Conservation (phyloP, 2,888 invertebrate genomes). For the Temnothorax rugatulus region DNA sequence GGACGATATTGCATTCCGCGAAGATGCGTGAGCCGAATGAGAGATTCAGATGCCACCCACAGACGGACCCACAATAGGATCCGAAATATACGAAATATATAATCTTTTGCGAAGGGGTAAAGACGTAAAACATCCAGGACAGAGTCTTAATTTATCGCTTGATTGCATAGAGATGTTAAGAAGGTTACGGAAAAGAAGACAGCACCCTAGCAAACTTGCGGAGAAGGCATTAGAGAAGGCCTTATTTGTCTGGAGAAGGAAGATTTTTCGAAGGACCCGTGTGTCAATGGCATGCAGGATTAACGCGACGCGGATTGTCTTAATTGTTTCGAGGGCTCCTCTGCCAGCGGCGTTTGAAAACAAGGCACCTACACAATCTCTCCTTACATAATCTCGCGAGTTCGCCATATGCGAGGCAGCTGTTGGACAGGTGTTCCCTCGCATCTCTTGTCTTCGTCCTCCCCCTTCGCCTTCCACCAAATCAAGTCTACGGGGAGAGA, state of each 20-base stretch:
- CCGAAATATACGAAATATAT: not conserved
- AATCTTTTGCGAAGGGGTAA: not conserved
- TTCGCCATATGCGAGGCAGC: slow-evolving; percentile 73
- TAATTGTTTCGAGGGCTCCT: slow-evolving; percentile 22
- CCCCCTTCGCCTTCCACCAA: slow-evolving; percentile 26
- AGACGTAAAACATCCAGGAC: not conserved
- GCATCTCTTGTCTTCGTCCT: slow-evolving; percentile 63
- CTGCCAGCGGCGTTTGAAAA: not conserved
- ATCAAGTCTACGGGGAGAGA: slow-evolving; percentile 25
- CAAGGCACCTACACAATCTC: slow-evolving; percentile 40
- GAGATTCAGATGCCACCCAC: slow-evolving; percentile 54
- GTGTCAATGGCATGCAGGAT: not conserved
- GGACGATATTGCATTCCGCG: slow-evolving; percentile 68
- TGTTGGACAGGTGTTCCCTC: slow-evolving; percentile 75
- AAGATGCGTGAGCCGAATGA: slow-evolving; percentile 59
- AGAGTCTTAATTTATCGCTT: slow-evolving; percentile 13
- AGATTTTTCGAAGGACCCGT: not conserved
- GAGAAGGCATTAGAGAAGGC: too few relatives aligned
- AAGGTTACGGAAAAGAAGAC: too few relatives aligned
- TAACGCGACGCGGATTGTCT: slow-evolving; percentile 6
- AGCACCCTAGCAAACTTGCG: too few relatives aligned
- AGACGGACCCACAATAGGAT: not conserved
- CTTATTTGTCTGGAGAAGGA: not conserved
- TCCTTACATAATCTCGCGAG: slow-evolving; percentile 71
- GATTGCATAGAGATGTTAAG: not conserved